phyloP scores from a whole-genome alignment of 1,140 invertebrate species.

The Vanessa atalanta region DNA sequence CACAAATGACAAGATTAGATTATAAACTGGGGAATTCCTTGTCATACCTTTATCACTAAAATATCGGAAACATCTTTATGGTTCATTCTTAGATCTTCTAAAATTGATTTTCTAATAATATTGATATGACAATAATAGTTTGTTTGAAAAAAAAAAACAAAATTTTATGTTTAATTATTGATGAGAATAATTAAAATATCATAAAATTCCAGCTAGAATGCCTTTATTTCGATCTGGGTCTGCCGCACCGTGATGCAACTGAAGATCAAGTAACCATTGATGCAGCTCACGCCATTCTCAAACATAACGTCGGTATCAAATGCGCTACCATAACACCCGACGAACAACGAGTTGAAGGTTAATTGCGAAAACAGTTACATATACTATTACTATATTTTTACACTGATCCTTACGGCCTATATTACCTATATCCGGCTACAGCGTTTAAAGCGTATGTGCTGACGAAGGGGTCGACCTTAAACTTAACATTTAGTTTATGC shows the following conservation, averaged over 20 bases:
- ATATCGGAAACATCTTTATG: too few species aligned
- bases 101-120: too few species aligned
- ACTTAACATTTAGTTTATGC: too few species aligned
- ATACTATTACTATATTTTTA: not conserved
- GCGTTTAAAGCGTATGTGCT: too few species aligned
- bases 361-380: slow-evolving; percentile 24
- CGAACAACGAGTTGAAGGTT: slow-evolving; percentile 92
- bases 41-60: too few species aligned
- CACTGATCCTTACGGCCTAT: not conserved
- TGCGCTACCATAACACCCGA: slow-evolving; percentile 96
- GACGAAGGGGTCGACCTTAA: too few species aligned
- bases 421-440: not conserved
- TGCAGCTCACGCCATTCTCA: slow-evolving; percentile 91
- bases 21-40: too few species aligned
- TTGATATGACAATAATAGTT: too few species aligned
- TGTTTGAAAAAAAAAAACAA: too few species aligned
- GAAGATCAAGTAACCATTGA: slow-evolving; percentile 94
- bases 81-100: too few species aligned
- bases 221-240: slow-evolving; percentile 91
- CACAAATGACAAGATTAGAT: too few species aligned
- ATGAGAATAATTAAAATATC: not conserved
- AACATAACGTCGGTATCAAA: slow-evolving; percentile 96
- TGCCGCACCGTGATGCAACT: slow-evolving; percentile 92
- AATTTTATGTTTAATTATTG: too few species aligned
- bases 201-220: slow-evolving; percentile 83